A percentile compares a stretch with the other conserved stretches of the same genome.
Conservation (phyloP, 2,888 invertebrate genomes). For the Megamerina dolium region DNA sequence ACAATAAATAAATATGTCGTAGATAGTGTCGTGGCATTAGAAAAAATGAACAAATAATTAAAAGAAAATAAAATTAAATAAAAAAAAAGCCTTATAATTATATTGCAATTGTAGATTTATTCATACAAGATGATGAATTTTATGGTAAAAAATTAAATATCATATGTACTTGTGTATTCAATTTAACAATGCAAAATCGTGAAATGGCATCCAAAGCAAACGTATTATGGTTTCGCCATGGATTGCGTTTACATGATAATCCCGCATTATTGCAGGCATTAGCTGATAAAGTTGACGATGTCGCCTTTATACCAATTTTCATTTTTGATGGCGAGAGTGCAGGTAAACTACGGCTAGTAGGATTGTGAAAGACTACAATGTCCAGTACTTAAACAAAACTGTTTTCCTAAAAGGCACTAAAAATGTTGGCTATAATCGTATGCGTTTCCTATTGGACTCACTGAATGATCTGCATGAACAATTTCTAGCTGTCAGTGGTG, state of each 20-base stretch:
- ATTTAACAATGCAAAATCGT: constrained; percentile 5
- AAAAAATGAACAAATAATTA: no score
- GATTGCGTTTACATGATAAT: constrained; percentile 65
- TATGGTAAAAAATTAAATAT: no score
- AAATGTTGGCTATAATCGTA: constrained; percentile 60
- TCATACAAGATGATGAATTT: no score
- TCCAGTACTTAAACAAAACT: not conserved
- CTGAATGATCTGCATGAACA: constrained; percentile 59
- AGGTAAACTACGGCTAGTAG: constrained; percentile 49
- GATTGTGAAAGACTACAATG: not conserved
- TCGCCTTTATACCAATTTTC: constrained; percentile 58
- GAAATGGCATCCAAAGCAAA: constrained; percentile 36
- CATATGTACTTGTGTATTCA: no score
- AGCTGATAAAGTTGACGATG: constrained; percentile 31
- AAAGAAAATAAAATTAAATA: no score
- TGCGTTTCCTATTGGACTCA: constrained; percentile 63
- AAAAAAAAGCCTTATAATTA: no score
- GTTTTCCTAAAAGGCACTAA: constrained; percentile 53
- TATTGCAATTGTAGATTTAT: no score
- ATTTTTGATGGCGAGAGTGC: constrained; percentile 72
- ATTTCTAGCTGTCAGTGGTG: constrained; percentile 49
- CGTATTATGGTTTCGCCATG: constrained; percentile 67
- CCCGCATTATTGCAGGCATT: constrained; percentile 59
- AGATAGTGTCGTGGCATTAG: no score
- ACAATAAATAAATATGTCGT: no score